A percentile compares a stretch with the other conserved stretches of the same genome.
phyloP scores from a whole-genome alignment of 2,888 invertebrate species.

The Listrodromus nycthemerus region DNA sequence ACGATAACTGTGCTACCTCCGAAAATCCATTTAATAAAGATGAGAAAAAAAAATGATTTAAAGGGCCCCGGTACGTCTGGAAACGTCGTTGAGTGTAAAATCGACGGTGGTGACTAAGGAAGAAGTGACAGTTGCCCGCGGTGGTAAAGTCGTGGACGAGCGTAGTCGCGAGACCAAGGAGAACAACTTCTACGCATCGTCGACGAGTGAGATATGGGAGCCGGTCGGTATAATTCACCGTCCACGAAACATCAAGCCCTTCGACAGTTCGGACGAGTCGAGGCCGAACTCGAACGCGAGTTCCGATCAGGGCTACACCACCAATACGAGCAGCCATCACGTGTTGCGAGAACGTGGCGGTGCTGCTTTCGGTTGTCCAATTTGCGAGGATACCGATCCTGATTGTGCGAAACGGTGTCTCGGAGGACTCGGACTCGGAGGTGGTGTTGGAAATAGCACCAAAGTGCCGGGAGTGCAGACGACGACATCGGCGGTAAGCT shows the following conservation, averaged over 20 bases:
- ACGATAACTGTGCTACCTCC: conserved; percentile 43
- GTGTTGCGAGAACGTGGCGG: conserved; percentile 80
- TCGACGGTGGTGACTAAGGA: conserved; percentile 90
- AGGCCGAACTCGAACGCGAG: conserved; percentile 83
- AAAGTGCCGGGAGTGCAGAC: conserved; percentile 77
- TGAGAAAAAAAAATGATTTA: conserved; percentile 62
- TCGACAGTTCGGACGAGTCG: conserved; percentile 83
- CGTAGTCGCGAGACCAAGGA: conserved; percentile 89
- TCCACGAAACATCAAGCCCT: conserved; percentile 80
- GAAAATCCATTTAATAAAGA: conserved; percentile 30
- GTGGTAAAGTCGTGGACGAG: conserved; percentile 90
- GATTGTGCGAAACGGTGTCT: conserved; percentile 78
- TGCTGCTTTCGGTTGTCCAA: conserved; percentile 73
- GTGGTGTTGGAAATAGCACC: conserved; percentile 48
- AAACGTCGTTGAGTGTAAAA: conserved; percentile 90
- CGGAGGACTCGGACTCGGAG: conserved; percentile 76
- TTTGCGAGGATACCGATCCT: conserved; percentile 75
- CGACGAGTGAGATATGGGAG: conserved; percentile 89
- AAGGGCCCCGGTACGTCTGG: conserved; percentile 89
- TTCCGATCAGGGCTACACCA: conserved; percentile 83
- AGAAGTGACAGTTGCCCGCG: conserved; percentile 89
- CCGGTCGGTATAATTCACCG: conserved; percentile 85
- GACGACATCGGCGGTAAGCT: conserved; percentile 82
- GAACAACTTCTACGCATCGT: conserved; percentile 89
- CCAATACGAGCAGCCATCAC: conserved; percentile 81